Evolutionary conservation across 2,113 vertebrate species (phyloP).

Genomic region (Myocastor coypus): DNA sequence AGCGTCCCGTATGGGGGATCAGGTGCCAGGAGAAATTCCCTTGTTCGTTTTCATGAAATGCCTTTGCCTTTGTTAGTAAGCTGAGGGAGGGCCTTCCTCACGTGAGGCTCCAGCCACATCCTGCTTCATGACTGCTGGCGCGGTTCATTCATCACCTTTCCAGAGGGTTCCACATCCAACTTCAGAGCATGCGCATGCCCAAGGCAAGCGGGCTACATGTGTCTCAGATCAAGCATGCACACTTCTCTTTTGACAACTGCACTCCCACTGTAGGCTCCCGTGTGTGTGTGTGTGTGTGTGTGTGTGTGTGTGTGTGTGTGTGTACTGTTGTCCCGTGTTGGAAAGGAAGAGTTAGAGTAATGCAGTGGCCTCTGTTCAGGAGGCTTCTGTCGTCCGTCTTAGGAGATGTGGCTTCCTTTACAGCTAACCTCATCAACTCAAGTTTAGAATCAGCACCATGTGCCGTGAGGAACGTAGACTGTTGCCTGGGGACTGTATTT

Average conservation of each 20-base stretch:
- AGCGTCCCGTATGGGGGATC: not conserved
- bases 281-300: rapidly evolving
- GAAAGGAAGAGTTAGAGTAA: slow-evolving; percentile 40
- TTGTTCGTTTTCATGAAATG: not conserved
- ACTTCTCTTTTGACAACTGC: slow-evolving; percentile 81
- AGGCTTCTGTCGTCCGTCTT: slow-evolving; percentile 55
- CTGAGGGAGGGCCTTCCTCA: not conserved
- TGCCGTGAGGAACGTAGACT: not conserved
- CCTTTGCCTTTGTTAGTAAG: slow-evolving; percentile 15
- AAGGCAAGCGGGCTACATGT: slow-evolving; percentile 42
- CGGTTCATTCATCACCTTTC: not conserved
- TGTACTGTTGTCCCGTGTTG: slow-evolving; percentile 40
- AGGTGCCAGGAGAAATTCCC: not conserved
- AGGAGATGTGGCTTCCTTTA: slow-evolving; percentile 56
- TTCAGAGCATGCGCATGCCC: slow-evolving; percentile 45
- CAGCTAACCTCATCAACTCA: slow-evolving; percentile 64
- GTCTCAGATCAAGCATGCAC: slow-evolving; percentile 58
- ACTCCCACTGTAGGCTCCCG: slow-evolving; percentile 72
- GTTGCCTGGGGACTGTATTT: slow-evolving; percentile 51
- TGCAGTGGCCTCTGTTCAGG: slow-evolving; percentile 52
- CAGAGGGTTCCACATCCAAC: not conserved
- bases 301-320: rapidly evolving
- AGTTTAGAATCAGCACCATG: slow-evolving; percentile 47
- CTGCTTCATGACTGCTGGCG: not conserved
- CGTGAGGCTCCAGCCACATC: not conserved